Conservation (phyloP, 2,888 invertebrate genomes). For the Enchytraeus crypticus region DNA sequence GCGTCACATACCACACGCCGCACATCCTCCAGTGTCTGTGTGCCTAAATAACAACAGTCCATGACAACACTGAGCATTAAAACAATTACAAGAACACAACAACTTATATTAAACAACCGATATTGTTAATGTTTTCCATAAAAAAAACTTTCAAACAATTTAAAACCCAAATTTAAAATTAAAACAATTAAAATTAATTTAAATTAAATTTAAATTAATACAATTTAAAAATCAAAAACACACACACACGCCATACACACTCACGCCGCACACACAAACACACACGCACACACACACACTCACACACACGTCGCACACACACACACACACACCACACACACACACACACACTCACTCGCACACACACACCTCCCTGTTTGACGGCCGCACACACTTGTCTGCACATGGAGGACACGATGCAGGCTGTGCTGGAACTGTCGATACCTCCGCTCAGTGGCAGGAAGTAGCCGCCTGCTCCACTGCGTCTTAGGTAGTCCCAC, state of each 20-base stretch:
- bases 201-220: neutral
- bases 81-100: too few species aligned
- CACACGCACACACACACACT: neutral
- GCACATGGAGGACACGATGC: slow-evolving; percentile 3
- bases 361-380: neutral
- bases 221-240: neutral
- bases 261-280: too few species aligned
- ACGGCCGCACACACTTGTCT: neutral
- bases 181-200: neutral
- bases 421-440: neutral
- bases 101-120: too few species aligned
- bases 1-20: too few species aligned
- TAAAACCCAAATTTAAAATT: neutral
- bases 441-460: slow-evolving; percentile 4
- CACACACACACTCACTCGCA: neutral
- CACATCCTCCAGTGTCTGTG: too few species aligned
- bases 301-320: neutral
- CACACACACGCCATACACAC: neutral
- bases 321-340: neutral
- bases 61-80: too few species aligned
- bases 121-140: too few species aligned
- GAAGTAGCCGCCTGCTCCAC: slow-evolving; percentile 82
- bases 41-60: too few species aligned
- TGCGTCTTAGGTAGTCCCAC: slow-evolving; percentile 79
- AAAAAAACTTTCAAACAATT: too few species aligned